Conservation (phyloP, 2,888 invertebrate genomes). For the Thecocarcelia acutangulata region DNA sequence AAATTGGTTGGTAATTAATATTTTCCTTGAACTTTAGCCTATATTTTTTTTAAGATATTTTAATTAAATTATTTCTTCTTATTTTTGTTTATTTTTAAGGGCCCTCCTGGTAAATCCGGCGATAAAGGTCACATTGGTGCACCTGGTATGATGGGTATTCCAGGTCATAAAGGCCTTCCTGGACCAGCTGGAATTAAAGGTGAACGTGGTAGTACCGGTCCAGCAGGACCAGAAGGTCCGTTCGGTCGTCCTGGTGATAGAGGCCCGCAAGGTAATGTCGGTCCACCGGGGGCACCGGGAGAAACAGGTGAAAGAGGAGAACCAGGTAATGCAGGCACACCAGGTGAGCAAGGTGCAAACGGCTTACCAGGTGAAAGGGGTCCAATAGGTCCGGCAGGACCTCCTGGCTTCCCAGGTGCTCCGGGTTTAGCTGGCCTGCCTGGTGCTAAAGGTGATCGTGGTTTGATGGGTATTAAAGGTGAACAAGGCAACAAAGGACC, state of each 20-base stretch:
- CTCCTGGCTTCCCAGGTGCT: constrained; percentile 86
- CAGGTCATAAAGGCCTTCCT: constrained; percentile 86
- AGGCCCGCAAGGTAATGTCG: constrained; percentile 88
- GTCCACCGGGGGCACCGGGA: constrained; percentile 89
- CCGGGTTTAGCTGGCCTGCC: constrained; percentile 87
- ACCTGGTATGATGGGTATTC: constrained; percentile 90
- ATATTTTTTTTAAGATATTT: no score
- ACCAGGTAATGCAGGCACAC: constrained; percentile 86
- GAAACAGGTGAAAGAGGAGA: constrained; percentile 92
- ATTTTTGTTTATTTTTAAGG: constrained; percentile 67
- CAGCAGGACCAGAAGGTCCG: constrained; percentile 88
- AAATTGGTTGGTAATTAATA: no score
- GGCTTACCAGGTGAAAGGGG: constrained; percentile 90
- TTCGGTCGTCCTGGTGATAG: constrained; percentile 87
- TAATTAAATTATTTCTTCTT: no score
- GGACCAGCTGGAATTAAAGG: constrained; percentile 86
- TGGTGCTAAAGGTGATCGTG: constrained; percentile 89
- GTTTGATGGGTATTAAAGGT: constrained; percentile 87
- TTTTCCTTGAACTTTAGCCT: no score
- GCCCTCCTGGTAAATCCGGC: constrained; percentile 86
- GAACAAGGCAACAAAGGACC: constrained; percentile 87
- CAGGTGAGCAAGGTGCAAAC: constrained; percentile 87
- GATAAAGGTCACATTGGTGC: constrained; percentile 90
- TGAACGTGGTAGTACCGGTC: constrained; percentile 85
- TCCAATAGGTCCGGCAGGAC: constrained; percentile 86